These are phyloP conservation scores for Sinelater perroti DNA, from an alignment of 2,888 invertebrate species.

Conservation along the genomic window DNA sequence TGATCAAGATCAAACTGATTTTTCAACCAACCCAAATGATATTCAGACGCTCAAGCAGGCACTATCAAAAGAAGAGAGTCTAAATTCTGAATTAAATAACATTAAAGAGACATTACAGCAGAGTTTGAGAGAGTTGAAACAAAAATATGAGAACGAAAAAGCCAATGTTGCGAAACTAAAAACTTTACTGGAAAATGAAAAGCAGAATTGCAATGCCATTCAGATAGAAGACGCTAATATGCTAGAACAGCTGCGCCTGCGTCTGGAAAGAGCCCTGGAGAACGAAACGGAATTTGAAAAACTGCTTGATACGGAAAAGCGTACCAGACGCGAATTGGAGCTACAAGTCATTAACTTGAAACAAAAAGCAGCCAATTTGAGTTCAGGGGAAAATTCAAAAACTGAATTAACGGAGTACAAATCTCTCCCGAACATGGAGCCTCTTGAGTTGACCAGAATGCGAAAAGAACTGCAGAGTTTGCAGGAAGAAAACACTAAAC, in stretches of 20 bases:
- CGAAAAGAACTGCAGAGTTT: constrained; percentile 44
- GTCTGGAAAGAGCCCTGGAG: constrained; percentile 71
- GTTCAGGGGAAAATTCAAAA: constrained; percentile 40
- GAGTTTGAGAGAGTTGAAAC: constrained; percentile 61
- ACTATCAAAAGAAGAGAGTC: constrained; percentile 62
- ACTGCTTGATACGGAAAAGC: constrained; percentile 66
- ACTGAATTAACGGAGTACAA: constrained; percentile 55
- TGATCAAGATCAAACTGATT: constrained; percentile 46
- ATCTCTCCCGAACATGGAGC: constrained; percentile 48
- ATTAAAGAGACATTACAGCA: constrained; percentile 63
- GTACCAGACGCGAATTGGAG: constrained; percentile 56
- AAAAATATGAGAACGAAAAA: constrained; percentile 63
- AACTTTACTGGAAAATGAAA: constrained; percentile 67
- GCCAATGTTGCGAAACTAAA: constrained; percentile 67
- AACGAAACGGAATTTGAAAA: constrained; percentile 71
- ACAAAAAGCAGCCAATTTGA: constrained; percentile 36
- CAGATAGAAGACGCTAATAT: constrained; percentile 73
- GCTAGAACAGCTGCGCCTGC: constrained; percentile 71
- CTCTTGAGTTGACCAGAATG: constrained; percentile 45
- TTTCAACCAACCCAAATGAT: constrained; percentile 5
- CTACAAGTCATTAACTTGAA: constrained; percentile 50
- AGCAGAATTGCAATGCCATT: constrained; percentile 64
- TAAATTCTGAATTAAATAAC: constrained; percentile 62
- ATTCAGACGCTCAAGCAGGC: constrained; percentile 56
- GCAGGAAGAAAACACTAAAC: constrained; percentile 44